These are phyloP conservation scores for Coracopsis vasa DNA, from an alignment of 2,113 vertebrate genomes.

Conservation along the genomic window DNA sequence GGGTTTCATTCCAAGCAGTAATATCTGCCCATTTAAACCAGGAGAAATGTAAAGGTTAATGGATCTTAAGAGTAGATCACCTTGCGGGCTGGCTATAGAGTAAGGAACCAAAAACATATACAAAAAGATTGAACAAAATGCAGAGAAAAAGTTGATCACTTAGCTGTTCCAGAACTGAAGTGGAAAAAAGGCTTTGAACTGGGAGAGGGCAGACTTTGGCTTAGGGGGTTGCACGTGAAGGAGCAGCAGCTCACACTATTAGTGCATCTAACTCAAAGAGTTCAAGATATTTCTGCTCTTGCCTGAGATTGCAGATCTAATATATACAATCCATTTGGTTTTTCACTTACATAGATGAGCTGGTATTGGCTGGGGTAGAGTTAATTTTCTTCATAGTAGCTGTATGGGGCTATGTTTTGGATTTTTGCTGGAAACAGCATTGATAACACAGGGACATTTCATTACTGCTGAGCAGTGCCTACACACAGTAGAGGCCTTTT, in stretches of 20 bases:
- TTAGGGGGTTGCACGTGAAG: background rate
- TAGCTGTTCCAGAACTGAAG: background rate
- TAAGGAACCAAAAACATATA: background rate
- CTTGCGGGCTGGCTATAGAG: background rate
- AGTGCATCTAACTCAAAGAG: background rate
- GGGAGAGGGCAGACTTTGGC: background rate
- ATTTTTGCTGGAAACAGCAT: background rate
- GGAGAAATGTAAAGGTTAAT: background rate
- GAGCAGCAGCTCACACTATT: background rate
- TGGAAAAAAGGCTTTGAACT: background rate
- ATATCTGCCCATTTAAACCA: background rate
- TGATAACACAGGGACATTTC: background rate
- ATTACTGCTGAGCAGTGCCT: background rate
- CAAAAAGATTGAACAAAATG: background rate
- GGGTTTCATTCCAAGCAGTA: background rate
- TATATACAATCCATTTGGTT: background rate
- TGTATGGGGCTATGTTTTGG: background rate
- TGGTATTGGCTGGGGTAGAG: background rate
- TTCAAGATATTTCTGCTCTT: background rate
- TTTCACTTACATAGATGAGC: background rate
- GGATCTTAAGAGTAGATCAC: background rate
- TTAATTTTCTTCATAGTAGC: background rate
- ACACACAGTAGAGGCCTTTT: background rate
- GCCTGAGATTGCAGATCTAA: accelerated
- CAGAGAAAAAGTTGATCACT: background rate